Conservation (phyloP, 2,888 invertebrate genomes). For the Athrips mouffetella region DNA sequence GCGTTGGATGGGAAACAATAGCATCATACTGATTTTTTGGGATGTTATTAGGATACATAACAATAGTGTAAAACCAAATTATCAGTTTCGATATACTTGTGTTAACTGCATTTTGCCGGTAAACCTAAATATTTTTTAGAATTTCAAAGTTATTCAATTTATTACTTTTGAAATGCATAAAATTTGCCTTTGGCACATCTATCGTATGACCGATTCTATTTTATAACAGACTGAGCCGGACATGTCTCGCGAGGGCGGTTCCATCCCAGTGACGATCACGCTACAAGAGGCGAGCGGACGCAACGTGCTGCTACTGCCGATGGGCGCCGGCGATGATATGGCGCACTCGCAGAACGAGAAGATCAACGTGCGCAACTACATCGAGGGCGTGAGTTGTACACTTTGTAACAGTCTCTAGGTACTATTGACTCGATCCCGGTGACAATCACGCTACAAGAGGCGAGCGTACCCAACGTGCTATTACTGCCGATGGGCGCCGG, state of each 20-base stretch:
- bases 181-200: no score
- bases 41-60: no score
- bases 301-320: conserved; percentile 95
- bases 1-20: no score
- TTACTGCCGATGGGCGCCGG: conserved; percentile 96
- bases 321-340: conserved; percentile 97
- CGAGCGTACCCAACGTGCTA: conserved; percentile 95
- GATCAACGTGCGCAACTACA: conserved; percentile 93
- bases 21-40: no score
- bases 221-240: conserved; percentile 87
- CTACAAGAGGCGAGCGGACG: conserved; percentile 94
- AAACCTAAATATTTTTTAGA: no score
- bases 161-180: no score
- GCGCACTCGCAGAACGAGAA: conserved; percentile 99
- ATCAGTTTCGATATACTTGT: no score
- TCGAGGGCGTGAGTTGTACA: conserved; percentile 87
- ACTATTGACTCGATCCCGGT: conserved; percentile 97
- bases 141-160: no score
- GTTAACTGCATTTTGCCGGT: no score
- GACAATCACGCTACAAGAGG: conserved; percentile 94
- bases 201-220: no score
- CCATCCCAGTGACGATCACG: conserved; percentile 97
- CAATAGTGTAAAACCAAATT: no score
- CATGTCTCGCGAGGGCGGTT: conserved; percentile 97
- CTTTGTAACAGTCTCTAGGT: background rate